Conservation (phyloP, 2,888 invertebrate species). For the Aethes cnicana region DNA sequence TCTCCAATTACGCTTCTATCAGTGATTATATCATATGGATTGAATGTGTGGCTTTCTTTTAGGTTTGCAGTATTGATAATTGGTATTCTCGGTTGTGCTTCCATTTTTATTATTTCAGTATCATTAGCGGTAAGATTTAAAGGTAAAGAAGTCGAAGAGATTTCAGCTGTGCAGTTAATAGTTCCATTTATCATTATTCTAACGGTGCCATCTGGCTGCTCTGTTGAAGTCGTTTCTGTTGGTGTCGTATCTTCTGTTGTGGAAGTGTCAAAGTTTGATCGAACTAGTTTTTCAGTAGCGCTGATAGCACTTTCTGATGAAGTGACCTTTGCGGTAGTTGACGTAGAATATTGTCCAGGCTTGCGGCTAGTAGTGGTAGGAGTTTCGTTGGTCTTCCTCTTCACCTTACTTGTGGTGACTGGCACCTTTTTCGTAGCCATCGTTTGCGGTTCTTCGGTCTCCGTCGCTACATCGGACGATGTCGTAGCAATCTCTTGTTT, state of each 20-base stretch:
- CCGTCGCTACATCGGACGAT: constrained; percentile 42
- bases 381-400: constrained; percentile 60
- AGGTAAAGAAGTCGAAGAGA: constrained; percentile 68
- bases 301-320: constrained; percentile 37
- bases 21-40: constrained; percentile 69
- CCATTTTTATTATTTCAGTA: constrained; percentile 48
- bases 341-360: constrained; percentile 35
- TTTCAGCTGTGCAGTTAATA: constrained; percentile 71
- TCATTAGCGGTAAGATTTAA: constrained; percentile 53
- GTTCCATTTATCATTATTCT: constrained; percentile 72
- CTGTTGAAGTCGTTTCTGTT: constrained; percentile 45
- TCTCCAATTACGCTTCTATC: constrained; percentile 55
- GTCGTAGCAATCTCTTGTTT: constrained; percentile 55
- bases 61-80: constrained; percentile 48
- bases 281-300: constrained; percentile 33
- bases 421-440: constrained; percentile 46
- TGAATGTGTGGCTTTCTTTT: constrained; percentile 61
- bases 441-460: constrained; percentile 45
- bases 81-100: constrained; percentile 56
- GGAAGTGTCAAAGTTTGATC: constrained; percentile 35
- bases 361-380: constrained; percentile 35
- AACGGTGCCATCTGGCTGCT: constrained; percentile 63
- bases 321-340: constrained; percentile 35
- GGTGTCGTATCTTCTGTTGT: constrained; percentile 35
- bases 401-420: constrained; percentile 59